Evolutionary conservation across 1,140 invertebrate species (phyloP).

Genomic region (Spodoptera frugiperda): DNA sequence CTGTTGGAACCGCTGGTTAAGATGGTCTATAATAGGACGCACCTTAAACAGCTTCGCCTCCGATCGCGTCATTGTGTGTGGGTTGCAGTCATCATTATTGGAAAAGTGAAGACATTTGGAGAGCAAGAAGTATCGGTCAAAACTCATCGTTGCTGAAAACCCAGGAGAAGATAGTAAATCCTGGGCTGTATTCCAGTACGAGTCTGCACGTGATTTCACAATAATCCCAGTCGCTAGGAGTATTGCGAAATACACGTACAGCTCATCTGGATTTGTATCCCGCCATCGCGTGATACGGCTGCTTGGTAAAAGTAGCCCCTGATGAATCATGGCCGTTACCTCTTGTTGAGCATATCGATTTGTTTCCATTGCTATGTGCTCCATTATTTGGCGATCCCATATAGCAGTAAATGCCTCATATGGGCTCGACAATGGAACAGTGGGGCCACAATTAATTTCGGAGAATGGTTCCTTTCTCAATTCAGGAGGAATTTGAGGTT

Average conservation of each 20-base stretch:
- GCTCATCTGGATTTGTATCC: conserved; percentile 49
- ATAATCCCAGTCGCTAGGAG: conserved; percentile 51
- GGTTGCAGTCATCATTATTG: conserved; percentile 41
- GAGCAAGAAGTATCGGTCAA: conserved; percentile 35
- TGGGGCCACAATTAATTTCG: conserved; percentile 39
- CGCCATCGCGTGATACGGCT: conserved; percentile 47
- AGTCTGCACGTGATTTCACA: conserved; percentile 14
- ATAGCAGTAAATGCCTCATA: conserved; percentile 53
- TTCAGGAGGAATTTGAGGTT: conserved; percentile 44
- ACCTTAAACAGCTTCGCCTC: conserved; percentile 56
- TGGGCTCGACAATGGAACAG: conserved; percentile 44
- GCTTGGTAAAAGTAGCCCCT: background rate
- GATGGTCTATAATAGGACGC: conserved; percentile 47
- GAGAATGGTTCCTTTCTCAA: conserved; percentile 39
- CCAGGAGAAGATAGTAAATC: conserved; percentile 51
- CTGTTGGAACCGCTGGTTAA: conserved; percentile 51
- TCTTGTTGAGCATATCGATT: conserved; percentile 50
- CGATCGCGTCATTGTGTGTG: background rate
- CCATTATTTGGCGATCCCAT: conserved; percentile 51
- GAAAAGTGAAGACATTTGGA: conserved; percentile 52
- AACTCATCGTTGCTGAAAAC: conserved; percentile 46
- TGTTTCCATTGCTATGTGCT: conserved; percentile 44
- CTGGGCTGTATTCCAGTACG: conserved; percentile 45
- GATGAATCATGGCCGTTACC: background rate
- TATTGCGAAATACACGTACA: conserved; percentile 51